phyloP scores from a whole-genome alignment of 1,140 invertebrate species.

The Solenopsis invicta region DNA sequence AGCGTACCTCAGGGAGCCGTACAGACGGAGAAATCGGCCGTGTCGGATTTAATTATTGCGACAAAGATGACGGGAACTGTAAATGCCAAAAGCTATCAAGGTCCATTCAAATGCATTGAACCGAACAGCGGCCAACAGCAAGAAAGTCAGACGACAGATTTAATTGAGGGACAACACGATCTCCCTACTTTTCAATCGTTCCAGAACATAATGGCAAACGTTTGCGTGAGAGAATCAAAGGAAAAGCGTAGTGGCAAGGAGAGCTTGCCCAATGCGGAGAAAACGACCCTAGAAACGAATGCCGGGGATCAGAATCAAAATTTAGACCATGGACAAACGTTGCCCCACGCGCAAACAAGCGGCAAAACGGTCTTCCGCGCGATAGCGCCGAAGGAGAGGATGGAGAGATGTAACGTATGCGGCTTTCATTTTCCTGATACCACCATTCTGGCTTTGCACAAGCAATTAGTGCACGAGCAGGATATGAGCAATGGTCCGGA shows the following conservation, averaged over 20 bases:
- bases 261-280: not conserved
- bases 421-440: slow-evolving; percentile 90
- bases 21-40: slow-evolving; percentile 39
- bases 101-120: too few species aligned
- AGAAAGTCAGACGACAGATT: slow-evolving; percentile 18
- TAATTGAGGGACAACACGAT: slow-evolving; percentile 23
- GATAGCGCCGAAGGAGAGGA: slow-evolving; percentile 77
- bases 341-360: slow-evolving; percentile 54
- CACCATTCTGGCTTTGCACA: slow-evolving; percentile 91
- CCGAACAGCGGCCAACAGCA: not conserved
- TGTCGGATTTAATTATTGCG: slow-evolving; percentile 24
- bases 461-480: slow-evolving; percentile 90
- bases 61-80: not conserved
- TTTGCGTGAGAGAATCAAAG: not conserved
- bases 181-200: slow-evolving; percentile 43
- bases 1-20: slow-evolving; percentile 38
- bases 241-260: slow-evolving; percentile 34
- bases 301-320: slow-evolving; percentile 27
- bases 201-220: not conserved
- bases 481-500: slow-evolving; percentile 79
- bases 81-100: too few species aligned
- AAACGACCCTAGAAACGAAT: slow-evolving; percentile 15
- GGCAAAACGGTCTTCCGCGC: slow-evolving; percentile 66
- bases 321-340: slow-evolving; percentile 48
- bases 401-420: slow-evolving; percentile 90